Percentiles rank a stretch among this genome's conserved stretches.
Evolutionary conservation across 2,888 invertebrate species (phyloP).

Genomic region (Rhorus exstirpatorius): DNA sequence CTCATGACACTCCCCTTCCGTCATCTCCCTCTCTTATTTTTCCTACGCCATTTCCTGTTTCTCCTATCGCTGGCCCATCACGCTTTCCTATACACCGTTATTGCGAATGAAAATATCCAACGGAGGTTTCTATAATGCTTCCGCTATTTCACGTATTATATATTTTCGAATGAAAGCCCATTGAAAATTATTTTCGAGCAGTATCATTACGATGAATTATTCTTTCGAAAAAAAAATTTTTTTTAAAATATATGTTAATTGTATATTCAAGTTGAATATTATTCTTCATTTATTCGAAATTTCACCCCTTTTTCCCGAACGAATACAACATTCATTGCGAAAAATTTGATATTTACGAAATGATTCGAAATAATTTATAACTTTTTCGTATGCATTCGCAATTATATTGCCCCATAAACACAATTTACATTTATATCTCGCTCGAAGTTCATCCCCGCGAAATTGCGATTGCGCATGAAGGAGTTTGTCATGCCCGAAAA

Average conservation of each 20-base stretch:
- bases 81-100: conserved; percentile 7
- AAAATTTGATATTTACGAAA: no score
- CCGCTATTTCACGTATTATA: not conserved
- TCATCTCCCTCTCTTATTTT: conserved; percentile 25
- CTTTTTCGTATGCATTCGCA: no score
- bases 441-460: no score
- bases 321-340: no score
- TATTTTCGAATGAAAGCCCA: not conserved
- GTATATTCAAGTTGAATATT: not conserved
- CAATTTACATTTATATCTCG: no score
- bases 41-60: conserved; percentile 29
- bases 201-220: not conserved
- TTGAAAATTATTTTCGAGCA: not conserved
- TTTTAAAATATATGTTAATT: not conserved
- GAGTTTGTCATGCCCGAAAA: no score
- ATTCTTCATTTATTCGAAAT: not conserved
- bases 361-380: no score
- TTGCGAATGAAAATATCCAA: conserved; percentile 35
- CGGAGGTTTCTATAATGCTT: not conserved
- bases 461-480: no score
- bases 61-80: conserved; percentile 19
- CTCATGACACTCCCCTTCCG: conserved; percentile 55
- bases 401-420: no score
- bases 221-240: not conserved
- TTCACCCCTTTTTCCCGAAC: no score